Percentiles rank a stretch among this genome's conserved stretches.
phyloP scores from a whole-genome alignment of 1,140 invertebrate genomes.

The Apis cerana region DNA sequence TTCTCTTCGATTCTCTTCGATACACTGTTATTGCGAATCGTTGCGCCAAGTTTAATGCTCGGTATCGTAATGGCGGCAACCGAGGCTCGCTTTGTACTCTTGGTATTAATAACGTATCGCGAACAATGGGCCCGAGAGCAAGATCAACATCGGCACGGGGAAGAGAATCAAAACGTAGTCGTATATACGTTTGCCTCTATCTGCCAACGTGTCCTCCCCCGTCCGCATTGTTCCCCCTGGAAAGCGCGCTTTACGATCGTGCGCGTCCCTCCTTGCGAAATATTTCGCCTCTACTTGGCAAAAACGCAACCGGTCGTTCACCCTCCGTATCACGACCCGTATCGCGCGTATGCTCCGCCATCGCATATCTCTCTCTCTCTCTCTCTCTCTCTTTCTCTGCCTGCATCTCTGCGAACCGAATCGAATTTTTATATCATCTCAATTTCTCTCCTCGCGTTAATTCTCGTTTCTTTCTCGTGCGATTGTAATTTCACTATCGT shows the following conservation, averaged over 20 bases:
- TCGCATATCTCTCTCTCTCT: too few species aligned
- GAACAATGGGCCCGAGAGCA: conserved; percentile 39
- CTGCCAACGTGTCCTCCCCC: not conserved
- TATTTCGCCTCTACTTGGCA: not conserved
- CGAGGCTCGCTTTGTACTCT: not conserved
- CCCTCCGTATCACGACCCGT: not conserved
- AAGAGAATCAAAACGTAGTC: conserved; percentile 17
- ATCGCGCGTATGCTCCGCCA: too few species aligned
- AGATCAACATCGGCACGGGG: conserved; percentile 31
- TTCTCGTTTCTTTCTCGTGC: not conserved
- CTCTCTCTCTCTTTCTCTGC: too few species aligned
- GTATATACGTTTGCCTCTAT: not conserved
- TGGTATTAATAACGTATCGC: conserved; percentile 49
- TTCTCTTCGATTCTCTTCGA: too few species aligned
- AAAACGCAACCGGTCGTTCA: not conserved
- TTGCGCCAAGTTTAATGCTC: not conserved
- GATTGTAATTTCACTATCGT: too few species aligned
- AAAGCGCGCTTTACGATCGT: not conserved
- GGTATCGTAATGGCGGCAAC: too few species aligned
- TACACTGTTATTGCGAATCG: conserved; percentile 4
- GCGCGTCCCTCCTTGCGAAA: not conserved
- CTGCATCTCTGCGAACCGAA: too few species aligned
- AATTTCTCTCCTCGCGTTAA: too few species aligned
- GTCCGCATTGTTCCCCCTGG: conserved; percentile 21
- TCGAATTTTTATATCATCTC: not conserved